Percentiles rank a stretch among this genome's conserved stretches.
Evolutionary conservation across 2,888 invertebrate species (phyloP).

Genomic region (Drosophila mettleri): DNA sequence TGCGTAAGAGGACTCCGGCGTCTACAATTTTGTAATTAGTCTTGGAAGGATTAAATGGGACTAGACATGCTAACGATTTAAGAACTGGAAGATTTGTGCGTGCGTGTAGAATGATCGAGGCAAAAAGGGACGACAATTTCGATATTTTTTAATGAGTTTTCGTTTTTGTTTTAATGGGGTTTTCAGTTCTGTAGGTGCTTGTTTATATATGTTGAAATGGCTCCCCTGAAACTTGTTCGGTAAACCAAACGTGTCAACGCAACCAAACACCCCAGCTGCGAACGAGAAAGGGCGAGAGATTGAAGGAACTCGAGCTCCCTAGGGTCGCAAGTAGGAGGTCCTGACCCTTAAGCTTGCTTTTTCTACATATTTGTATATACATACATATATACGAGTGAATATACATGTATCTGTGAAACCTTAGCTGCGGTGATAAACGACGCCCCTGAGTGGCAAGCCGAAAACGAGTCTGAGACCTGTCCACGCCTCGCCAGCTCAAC

Average conservation of each 20-base stretch:
- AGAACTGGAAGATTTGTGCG: slow-evolving; percentile 23
- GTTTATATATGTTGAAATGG: slow-evolving; percentile 17
- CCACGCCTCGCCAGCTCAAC: slow-evolving; percentile 52
- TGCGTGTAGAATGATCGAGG: slow-evolving; percentile 6
- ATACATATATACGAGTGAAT: no score
- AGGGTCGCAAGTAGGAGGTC: slow-evolving; percentile 66
- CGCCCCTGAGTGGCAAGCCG: slow-evolving; percentile 53
- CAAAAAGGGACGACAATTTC: slow-evolving; percentile 22
- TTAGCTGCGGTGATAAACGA: slow-evolving; percentile 46
- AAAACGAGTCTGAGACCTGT: slow-evolving; percentile 59
- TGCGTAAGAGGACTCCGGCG: slow-evolving; percentile 33
- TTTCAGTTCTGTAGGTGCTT: slow-evolving; percentile 23
- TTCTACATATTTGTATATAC: background rate
- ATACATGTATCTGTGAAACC: slow-evolving; percentile 31
- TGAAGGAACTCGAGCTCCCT: slow-evolving; percentile 45
- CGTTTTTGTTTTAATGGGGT: slow-evolving; percentile 34
- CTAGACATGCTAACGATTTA: slow-evolving; percentile 36
- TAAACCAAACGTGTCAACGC: slow-evolving; percentile 45
- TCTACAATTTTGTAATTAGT: slow-evolving; percentile 44
- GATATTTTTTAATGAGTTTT: slow-evolving; percentile 36
- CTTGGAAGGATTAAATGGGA: slow-evolving; percentile 36
- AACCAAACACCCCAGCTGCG: slow-evolving; percentile 56
- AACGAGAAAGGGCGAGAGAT: slow-evolving; percentile 14
- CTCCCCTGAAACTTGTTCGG: slow-evolving; percentile 24
- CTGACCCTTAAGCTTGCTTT: slow-evolving; percentile 28